These are phyloP conservation scores for Melipona beecheii DNA, from an alignment of 2,888 invertebrate genomes.

Conservation along the genomic window DNA sequence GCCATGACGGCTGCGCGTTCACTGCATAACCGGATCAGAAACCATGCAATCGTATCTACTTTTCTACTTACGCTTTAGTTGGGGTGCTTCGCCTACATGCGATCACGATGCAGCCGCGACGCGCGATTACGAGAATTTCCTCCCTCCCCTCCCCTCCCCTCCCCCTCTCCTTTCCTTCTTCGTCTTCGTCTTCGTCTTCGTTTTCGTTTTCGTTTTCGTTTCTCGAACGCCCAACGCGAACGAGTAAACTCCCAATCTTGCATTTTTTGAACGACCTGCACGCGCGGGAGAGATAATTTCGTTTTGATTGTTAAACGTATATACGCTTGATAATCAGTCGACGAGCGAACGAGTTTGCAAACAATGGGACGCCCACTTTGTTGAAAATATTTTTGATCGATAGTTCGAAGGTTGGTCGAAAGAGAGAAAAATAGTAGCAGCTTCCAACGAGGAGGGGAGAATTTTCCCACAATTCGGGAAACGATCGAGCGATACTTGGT, in stretches of 20 bases:
- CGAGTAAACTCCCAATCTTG: not conserved
- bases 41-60: slow-evolving; percentile 83
- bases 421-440: not conserved
- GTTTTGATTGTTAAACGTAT: not conserved
- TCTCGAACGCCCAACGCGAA: slow-evolving; percentile 4
- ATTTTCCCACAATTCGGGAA: too few species aligned
- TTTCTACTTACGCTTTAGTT: slow-evolving; percentile 82
- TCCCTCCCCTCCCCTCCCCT: too few species aligned
- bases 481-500: not conserved
- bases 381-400: too few species aligned
- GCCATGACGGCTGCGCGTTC: slow-evolving; percentile 78
- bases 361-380: too few species aligned
- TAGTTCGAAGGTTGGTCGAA: too few species aligned
- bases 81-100: slow-evolving; percentile 80
- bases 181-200: not conserved
- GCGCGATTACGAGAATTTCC: slow-evolving; percentile 42
- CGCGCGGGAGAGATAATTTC: not conserved
- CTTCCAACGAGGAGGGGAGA: too few species aligned
- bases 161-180: too few species aligned
- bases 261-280: too few species aligned
- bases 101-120: slow-evolving; percentile 60
- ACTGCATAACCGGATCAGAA: slow-evolving; percentile 83
- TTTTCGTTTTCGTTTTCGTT: not conserved
- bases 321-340: too few species aligned
- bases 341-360: too few species aligned